Base-by-base conservation (phyloP, 1,140 invertebrate species). In the Pteromalus puparum region DNA sequence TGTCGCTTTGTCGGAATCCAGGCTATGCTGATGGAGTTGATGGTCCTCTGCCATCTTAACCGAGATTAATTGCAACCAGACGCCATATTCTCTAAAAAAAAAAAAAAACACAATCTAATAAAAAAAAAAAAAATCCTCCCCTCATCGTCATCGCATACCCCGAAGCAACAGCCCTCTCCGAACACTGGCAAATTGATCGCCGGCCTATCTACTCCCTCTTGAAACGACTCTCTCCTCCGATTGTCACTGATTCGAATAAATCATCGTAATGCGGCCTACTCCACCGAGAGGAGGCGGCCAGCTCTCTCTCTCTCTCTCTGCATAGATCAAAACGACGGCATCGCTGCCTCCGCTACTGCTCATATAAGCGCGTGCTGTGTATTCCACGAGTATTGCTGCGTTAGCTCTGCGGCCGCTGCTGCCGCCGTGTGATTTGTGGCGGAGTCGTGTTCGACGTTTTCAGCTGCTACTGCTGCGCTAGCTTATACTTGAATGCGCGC, bases 211-310 rank as follows among this genome's bases (percentile, higher is more conserved):
- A 61, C 53, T 61, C 53, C 21, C 38, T 42, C 38, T 34, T 5
- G 34, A 34, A 34, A 5, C 34, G 34, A 34, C 34, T 34, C 34
- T 53, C 15, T 53, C 26, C 26, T 72, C 68, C 21, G 68, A 81
- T 81, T 73, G 28, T 74, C 46, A 9, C 30, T 38, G 18, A 74
- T 81, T 34, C 46, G 12, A 38, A 74, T 81, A 74, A 81, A 81
- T 81, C 67, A 74, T 73, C 18, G 72, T 81, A 81, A 81, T 74
- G 48, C 70, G 68, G 21, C 24, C 68, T 53, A n/a, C 18, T 26
- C n/a, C 10, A n/a, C 79, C 3, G 38, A 15, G 15, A 53, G 53
- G n/a, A n/a, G n/a, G n/a, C n/a, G n/a, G n/a, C n/a, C n/a, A n/a
- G n/a, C n/a, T n/a, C n/a, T 1, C 1, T 53, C 18, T 53, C 1